phyloP scores from a whole-genome alignment of 35 echinoderm and acorn worm species.

The Lytechinus pictus region DNA sequence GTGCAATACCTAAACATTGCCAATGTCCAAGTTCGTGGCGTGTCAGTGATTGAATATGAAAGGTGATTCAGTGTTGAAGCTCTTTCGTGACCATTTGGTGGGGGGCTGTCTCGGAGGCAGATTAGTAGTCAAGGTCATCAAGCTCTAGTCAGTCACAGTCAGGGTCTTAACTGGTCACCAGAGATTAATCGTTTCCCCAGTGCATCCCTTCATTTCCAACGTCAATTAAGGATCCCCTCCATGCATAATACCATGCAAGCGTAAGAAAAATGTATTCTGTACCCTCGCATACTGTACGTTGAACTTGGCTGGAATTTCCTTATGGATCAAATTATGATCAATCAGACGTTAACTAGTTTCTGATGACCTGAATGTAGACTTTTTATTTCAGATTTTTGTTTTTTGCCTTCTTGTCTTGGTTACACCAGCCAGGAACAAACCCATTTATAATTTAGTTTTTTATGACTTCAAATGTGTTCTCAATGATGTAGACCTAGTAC shows the following conservation, averaged over 20 bases:
- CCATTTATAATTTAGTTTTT: too few species aligned
- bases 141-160: constrained; percentile 2
- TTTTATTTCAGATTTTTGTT: too few species aligned
- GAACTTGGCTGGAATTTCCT: background rate
- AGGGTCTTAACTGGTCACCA: background rate
- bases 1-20: background rate
- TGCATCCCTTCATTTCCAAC: constrained; percentile 30
- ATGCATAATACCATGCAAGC: background rate
- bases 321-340: background rate
- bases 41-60: background rate
- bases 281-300: background rate
- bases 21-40: background rate
- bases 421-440: too few species aligned
- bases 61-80: constrained; percentile 14
- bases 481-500: too few species aligned
- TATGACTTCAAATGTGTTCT: too few species aligned
- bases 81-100: background rate
- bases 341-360: too few species aligned
- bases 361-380: too few species aligned
- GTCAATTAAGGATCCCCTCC: background rate
- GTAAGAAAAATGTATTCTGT: background rate
- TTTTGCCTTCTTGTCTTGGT: too few species aligned
- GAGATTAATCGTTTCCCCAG: constrained; percentile 35
- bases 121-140: background rate
- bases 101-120: constrained; percentile 21